These are phyloP conservation scores for Corvus cornix DNA, from an alignment of 2,113 vertebrate species.

Conservation along the genomic window DNA sequence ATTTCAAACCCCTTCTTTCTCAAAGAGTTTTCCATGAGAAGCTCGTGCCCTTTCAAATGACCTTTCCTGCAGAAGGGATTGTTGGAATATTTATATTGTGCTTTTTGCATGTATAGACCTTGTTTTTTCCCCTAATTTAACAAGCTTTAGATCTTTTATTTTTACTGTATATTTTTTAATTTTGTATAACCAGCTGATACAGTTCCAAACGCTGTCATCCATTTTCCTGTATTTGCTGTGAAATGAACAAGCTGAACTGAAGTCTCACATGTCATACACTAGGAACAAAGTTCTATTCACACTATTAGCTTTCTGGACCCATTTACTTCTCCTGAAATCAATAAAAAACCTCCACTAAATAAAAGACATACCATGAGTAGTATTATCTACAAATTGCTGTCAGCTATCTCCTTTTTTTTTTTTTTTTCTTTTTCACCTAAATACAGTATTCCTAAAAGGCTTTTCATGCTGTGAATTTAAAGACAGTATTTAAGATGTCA, in stretches of 20 bases:
- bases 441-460: constrained; percentile 20
- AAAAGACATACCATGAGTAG: not conserved
- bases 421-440: not conserved
- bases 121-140: fast-evolving
- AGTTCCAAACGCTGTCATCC: not conserved
- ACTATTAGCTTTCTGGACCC: not conserved
- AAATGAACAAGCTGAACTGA: not conserved
- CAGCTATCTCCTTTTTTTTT: not conserved
- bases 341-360: not conserved
- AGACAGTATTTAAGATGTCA: constrained; percentile 63
- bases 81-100: not conserved
- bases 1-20: not conserved
- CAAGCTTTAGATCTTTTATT: not conserved
- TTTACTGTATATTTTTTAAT: not conserved
- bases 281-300: not conserved
- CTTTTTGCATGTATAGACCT: not conserved
- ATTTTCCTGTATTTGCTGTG: not conserved
- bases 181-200: not conserved
- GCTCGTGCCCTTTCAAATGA: not conserved
- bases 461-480: constrained; percentile 59
- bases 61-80: not conserved
- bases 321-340: constrained; percentile 7
- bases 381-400: not conserved
- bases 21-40: not conserved
- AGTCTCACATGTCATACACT: not conserved